Evolutionary conservation across 2,888 invertebrate species (phyloP).

Genomic region (Caenorhabditis afra): DNA sequence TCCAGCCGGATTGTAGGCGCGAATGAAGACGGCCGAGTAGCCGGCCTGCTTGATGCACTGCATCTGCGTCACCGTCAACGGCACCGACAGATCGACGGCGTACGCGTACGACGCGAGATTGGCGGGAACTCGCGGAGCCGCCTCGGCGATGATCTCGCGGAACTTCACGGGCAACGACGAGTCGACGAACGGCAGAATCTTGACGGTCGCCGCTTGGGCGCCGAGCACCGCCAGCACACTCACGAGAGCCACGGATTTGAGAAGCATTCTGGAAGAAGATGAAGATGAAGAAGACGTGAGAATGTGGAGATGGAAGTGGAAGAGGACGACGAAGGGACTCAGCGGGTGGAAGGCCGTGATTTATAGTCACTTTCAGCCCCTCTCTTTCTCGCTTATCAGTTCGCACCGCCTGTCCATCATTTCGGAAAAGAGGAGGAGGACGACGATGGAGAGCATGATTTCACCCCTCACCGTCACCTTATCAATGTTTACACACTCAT

Average conservation of each 20-base stretch:
- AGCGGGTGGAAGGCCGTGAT: conserved; percentile 14
- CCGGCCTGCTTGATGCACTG: conserved; percentile 53
- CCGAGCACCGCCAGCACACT: conserved; percentile 25
- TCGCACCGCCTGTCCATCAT: conserved; percentile 43
- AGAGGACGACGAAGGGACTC: background rate
- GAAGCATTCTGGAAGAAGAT: conserved; percentile 32
- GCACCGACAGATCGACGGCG: conserved; percentile 60
- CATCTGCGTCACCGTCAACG: conserved; percentile 31
- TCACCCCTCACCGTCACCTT: background rate
- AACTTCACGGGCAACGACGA: conserved; percentile 49
- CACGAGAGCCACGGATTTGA: conserved; percentile 32
- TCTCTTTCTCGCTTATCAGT: conserved; percentile 37
- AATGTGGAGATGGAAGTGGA: background rate
- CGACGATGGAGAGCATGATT: background rate
- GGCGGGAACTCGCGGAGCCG: conserved; percentile 53
- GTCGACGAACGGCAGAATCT: conserved; percentile 54
- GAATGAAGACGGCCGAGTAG: conserved; percentile 55
- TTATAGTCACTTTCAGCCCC: conserved; percentile 13
- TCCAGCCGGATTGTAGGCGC: conserved; percentile 65
- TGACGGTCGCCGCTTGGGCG: conserved; percentile 30
- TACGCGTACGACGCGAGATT: conserved; percentile 55
- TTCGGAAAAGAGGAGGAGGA: conserved; percentile 8
- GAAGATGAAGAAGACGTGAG: background rate
- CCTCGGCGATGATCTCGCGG: conserved; percentile 37
- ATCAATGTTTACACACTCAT: conserved; percentile 18